phyloP scores from a whole-genome alignment of 2,888 invertebrate species.

The Pyrochroa serraticornis region DNA sequence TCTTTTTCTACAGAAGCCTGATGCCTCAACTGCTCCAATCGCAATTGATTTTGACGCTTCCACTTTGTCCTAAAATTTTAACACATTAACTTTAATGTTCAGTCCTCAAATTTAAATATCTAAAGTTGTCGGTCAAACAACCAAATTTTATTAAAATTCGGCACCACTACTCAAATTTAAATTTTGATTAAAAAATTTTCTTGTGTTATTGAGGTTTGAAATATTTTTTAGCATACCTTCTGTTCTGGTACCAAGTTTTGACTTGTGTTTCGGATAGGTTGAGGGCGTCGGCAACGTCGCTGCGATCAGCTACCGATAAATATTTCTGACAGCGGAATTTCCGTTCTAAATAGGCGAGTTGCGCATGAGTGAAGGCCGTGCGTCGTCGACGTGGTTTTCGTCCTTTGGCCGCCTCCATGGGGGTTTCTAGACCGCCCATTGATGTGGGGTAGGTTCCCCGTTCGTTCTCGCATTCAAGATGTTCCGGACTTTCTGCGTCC shows the following conservation, averaged over 20 bases:
- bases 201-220: background rate
- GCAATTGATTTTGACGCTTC: conserved; percentile 87
- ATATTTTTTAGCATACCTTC: conserved; percentile 66
- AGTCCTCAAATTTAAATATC: too few species aligned
- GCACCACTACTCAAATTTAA: background rate
- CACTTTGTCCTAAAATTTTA: conserved; percentile 74
- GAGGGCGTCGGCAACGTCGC: conserved; percentile 89
- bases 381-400: conserved; percentile 83
- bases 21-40: conserved; percentile 83
- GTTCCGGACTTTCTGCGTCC: conserved; percentile 17
- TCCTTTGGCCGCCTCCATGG: conserved; percentile 57
- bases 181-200: background rate
- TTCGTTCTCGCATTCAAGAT: conserved; percentile 19
- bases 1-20: conserved; percentile 81
- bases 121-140: too few species aligned
- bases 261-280: conserved; percentile 93
- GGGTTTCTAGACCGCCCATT: conserved; percentile 41
- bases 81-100: too few species aligned
- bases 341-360: conserved; percentile 87
- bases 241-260: conserved; percentile 94
- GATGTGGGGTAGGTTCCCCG: conserved; percentile 15
- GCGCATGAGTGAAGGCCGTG: conserved; percentile 93
- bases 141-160: too few species aligned
- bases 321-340: conserved; percentile 95
- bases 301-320: conserved; percentile 89